Evolutionary conservation across 2,113 vertebrate genomes (phyloP), one percentile per base, ranked within the genome.

Genomic region (Psophia crepitans): DNA sequence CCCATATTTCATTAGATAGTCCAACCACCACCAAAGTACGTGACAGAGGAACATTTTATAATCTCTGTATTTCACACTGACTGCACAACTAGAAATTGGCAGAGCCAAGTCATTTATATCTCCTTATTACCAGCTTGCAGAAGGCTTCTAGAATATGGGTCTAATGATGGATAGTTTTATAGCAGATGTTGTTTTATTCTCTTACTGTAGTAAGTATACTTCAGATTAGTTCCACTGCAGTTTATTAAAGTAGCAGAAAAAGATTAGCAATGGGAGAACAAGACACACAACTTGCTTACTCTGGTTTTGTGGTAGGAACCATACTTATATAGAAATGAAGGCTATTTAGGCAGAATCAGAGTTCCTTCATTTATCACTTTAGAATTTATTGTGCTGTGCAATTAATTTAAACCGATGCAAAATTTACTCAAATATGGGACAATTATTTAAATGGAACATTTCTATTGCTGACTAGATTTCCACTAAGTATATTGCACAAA

Each of bases 11-110:
- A 97, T 84, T 88, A 96, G 93, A 85, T 97, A 97, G 84, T 96
- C 97, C 94, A 97, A 93, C 97, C 95, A 79, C 56, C 32, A 5
- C 89, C 95, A 98, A 97, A 98, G 96, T 97, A 94, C 81, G 84
- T 97, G 97, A 97, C 96, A 96, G 77, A 97, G 65, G 79, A 96
- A 94, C 92, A 94, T 98, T 98, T 98, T 98, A 96, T 97, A 97
- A 96, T 97, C 65, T 90, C 61, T 94, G 70, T 96, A 96, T 97
- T 98, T 98, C 92, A 96, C 95, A 98, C 74, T 95, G 93, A 73
- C 89, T 97, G 95, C 87, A 97, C 94, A 97, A 97, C 83, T 91
- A 97, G 94, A 98, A 98, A 93, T 92, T 98, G 97, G 94, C 93
- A 96, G 89, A 97, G 63, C 53, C 56, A 94, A 98, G 91, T 97